Percentiles rank a stretch among this genome's conserved stretches.
phyloP scores from a whole-genome alignment of 2,888 invertebrate species.

The Xylocampa areola region DNA sequence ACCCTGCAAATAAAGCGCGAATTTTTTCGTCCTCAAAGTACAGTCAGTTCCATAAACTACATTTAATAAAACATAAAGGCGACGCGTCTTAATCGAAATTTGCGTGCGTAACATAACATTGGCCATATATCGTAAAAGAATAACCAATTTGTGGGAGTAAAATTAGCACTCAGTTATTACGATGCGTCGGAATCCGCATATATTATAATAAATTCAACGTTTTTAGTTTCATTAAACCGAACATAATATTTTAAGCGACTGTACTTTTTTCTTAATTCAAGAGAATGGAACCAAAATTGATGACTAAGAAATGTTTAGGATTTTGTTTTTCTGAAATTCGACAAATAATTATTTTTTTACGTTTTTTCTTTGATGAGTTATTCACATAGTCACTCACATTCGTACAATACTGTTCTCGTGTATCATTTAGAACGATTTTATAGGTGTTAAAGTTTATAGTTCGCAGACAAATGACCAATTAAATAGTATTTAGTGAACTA shows the following conservation, averaged over 20 bases:
- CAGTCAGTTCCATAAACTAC: constrained; percentile 39
- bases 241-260: constrained; percentile 9
- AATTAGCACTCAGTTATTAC: constrained; percentile 67
- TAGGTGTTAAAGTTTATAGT: constrained; percentile 39
- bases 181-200: constrained; percentile 17
- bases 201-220: constrained; percentile 15
- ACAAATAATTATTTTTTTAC: neutral
- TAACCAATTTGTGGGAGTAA: constrained; percentile 66
- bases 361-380: neutral
- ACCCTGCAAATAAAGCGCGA: constrained; percentile 19
- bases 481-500: constrained; percentile 54
- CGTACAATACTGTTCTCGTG: constrained; percentile 33
- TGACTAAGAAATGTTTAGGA: neutral
- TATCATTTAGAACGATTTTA: constrained; percentile 53
- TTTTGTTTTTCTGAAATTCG: neutral
- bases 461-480: constrained; percentile 53
- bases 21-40: constrained; percentile 15
- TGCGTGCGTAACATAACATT: constrained; percentile 46
- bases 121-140: constrained; percentile 60
- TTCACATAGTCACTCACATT: constrained; percentile 7
- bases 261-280: neutral
- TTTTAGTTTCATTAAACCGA: constrained; percentile 11
- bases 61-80: constrained; percentile 41
- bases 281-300: neutral
- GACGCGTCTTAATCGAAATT: constrained; percentile 57